Evolutionary conservation across 2,113 vertebrate species (phyloP).

Genomic region (Cyanoderma ruficeps): DNA sequence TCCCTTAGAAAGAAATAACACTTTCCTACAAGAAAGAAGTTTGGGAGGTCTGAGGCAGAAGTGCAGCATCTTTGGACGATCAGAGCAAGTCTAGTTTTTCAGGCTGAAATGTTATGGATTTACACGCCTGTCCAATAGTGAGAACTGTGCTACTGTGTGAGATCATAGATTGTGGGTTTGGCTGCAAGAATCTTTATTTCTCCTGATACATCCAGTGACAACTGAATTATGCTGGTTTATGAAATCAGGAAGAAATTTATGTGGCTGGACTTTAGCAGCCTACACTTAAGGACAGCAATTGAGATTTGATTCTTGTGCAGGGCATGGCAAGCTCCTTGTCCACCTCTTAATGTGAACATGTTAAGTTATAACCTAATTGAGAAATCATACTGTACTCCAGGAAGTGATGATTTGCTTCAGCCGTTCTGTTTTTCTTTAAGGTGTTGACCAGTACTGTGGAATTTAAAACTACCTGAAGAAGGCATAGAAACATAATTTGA

Average conservation of each 20-base stretch:
- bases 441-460: constrained; percentile 40
- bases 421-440: constrained; percentile 33
- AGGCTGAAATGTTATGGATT: neutral
- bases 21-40: neutral
- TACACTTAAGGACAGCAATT: neutral
- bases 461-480: constrained; percentile 45
- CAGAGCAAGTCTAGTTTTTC: neutral
- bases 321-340: neutral
- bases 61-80: neutral
- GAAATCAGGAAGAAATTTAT: neutral
- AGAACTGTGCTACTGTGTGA: neutral
- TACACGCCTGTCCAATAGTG: neutral
- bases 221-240: neutral
- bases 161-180: neutral
- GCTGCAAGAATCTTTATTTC: neutral
- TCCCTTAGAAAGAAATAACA: neutral
- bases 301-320: neutral
- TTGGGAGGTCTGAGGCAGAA: neutral
- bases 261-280: neutral
- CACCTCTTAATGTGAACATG: neutral
- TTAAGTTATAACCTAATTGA: neutral
- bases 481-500: constrained; percentile 28
- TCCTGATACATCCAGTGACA: neutral
- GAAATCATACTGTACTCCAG: constrained; percentile 12
- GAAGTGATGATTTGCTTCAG: neutral